Conservation (phyloP, 2,113 vertebrate species). For the Colaptes auratus region DNA sequence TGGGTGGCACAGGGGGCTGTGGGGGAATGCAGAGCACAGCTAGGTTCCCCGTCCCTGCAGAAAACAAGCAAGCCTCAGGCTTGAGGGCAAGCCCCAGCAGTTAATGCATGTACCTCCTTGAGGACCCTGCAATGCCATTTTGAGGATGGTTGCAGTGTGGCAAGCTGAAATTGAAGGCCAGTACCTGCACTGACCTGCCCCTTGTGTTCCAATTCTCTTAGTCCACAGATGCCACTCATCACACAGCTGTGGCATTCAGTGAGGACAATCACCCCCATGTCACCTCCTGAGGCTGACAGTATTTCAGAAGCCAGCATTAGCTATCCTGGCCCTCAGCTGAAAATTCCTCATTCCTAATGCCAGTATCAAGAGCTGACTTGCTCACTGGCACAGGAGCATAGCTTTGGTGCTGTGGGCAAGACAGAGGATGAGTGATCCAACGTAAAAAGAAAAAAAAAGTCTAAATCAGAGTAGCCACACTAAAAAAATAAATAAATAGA, state of each 20-base stretch:
- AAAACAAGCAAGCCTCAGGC: background rate
- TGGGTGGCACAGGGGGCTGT: rapidly evolving
- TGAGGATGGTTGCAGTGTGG: background rate
- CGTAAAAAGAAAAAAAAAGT: background rate
- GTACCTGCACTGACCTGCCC: background rate
- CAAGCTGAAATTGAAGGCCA: background rate
- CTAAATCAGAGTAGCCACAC: background rate
- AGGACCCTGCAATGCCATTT: background rate
- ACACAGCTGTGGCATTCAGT: background rate
- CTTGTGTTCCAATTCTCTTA: rapidly evolving
- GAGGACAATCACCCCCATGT: background rate
- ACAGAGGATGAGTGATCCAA: background rate
- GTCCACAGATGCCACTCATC: background rate
- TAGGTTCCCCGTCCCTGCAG: background rate
- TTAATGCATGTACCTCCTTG: background rate
- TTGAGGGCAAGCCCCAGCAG: background rate
- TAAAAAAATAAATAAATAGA: background rate
- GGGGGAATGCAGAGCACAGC: rapidly evolving
- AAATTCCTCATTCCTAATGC: background rate
- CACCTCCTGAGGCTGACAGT: rapidly evolving
- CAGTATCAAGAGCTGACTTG: background rate
- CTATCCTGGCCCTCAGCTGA: background rate
- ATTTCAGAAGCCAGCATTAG: rapidly evolving
- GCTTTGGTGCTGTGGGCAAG: background rate
- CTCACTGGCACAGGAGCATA: background rate